Evolutionary conservation across 2,797 vertebrate species (phyloP).

Genomic region (Fistularia commersonii): DNA sequence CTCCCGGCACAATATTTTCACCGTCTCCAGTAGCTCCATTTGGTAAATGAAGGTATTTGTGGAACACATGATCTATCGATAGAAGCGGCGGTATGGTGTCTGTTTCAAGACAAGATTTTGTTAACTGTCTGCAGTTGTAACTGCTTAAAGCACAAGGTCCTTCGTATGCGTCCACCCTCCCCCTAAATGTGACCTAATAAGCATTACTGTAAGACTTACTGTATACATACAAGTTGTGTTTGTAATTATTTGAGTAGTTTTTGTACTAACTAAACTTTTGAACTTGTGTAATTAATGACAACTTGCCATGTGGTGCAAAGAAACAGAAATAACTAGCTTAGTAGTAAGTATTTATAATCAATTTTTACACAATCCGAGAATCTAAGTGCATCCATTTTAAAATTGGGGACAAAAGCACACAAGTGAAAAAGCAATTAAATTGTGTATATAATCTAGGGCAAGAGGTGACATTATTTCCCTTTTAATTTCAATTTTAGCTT

Average conservation of each 20-base stretch:
- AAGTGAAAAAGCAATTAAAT: constrained; percentile 17
- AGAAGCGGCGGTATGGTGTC: constrained; percentile 17
- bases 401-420: not conserved
- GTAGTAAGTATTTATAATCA: constrained; percentile 35
- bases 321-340: constrained; percentile 45
- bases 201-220: constrained; percentile 23
- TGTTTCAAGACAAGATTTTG: constrained; percentile 39
- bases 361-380: constrained; percentile 19
- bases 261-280: constrained; percentile 46
- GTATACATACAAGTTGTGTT: constrained; percentile 30
- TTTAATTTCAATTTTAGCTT: constrained; percentile 12
- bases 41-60: constrained; percentile 17
- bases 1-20: constrained; percentile 19
- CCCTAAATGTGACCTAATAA: constrained; percentile 33
- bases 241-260: constrained; percentile 45
- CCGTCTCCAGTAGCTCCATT: constrained; percentile 17
- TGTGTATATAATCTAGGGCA: constrained; percentile 43
- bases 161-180: constrained; percentile 38
- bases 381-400: not conserved
- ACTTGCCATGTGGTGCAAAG: constrained; percentile 17
- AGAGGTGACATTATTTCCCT: not conserved
- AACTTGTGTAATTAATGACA: not conserved
- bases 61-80: constrained; percentile 9
- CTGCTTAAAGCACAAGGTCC: constrained; percentile 58
- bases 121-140: constrained; percentile 28